A percentile compares a stretch with the other conserved stretches of the same genome.
Conservation (phyloP, 2,888 invertebrate species). For the Girardia tigrina region DNA sequence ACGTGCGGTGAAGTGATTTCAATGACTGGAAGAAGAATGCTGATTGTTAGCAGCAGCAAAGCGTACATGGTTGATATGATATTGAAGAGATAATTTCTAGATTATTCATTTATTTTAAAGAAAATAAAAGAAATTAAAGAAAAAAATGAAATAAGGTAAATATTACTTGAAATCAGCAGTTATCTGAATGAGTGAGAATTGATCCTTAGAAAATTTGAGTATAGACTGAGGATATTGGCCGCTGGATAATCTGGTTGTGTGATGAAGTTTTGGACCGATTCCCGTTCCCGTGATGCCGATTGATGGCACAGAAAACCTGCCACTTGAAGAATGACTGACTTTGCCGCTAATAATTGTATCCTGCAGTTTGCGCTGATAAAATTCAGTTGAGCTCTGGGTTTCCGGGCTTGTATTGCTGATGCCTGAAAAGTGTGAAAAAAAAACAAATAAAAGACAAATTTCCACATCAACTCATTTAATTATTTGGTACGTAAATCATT, state of each 20-base stretch:
- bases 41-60: conserved; percentile 29
- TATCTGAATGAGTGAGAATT: conserved; percentile 31
- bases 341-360: conserved; percentile 18
- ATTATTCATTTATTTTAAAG: background rate
- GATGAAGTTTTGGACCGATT: conserved; percentile 12
- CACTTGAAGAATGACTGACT: background rate
- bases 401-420: conserved; percentile 37
- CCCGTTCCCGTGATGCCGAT: conserved; percentile 11
- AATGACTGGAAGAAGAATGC: conserved; percentile 29
- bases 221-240: conserved; percentile 30
- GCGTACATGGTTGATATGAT: conserved; percentile 35
- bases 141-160: background rate
- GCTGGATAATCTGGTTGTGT: conserved; percentile 9
- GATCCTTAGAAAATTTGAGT: conserved; percentile 30
- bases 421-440: conserved; percentile 31
- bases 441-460: no score
- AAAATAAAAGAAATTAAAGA: background rate
- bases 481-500: background rate
- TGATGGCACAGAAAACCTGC: background rate
- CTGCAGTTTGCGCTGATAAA: conserved; percentile 32
- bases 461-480: conserved; percentile 8
- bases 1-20: conserved; percentile 31
- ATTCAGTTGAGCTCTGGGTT: conserved; percentile 37
- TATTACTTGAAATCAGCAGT: conserved; percentile 32
- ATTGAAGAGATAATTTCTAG: conserved; percentile 31